Base-by-base conservation (phyloP, 2,888 invertebrate species). In the Anodontia alba region DNA sequence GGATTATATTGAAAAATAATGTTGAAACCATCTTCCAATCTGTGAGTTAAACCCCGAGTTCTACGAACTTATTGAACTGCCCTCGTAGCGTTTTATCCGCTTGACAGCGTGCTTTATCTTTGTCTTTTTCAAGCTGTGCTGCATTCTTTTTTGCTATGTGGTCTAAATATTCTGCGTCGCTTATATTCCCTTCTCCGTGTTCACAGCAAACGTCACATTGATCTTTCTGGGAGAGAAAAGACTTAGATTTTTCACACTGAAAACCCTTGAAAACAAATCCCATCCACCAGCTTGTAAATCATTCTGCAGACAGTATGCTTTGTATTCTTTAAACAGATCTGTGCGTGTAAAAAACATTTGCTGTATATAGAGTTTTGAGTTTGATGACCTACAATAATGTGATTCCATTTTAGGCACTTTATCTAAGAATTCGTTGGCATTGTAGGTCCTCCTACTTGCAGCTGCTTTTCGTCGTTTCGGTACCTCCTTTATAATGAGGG, bases 141-240 rank as follows among this genome's bases (percentile, higher is more conserved):
- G 72, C 76, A n/a, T n/a, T n/a, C n/a, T 83, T 84, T 38, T 68
- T 33, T 31, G 51, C 62, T 5, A 83, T 83, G 42, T 85, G 83
- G 33, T 70, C 23, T 10, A 62, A 67, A 49, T 87, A 84, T 17
- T 43, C 43, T 23, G 81, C 88, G 42, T 84, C 76, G 20, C 23
- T 62, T 23, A 86, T 62, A 67, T 72, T 87, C 20, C 74, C 74
- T n/a, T 77, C 38, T 51, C 84, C 74, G 62, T 73, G 69, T 2
- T 70, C 81, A 76, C 74, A 73, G 49, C 84, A 85, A 54, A 73
- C 54, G 70, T 87, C 83, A 74, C 83, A 83, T 26, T 79, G 81
- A 70, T 87, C 84, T 46, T 87, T 42, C 77, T 81, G 2, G 80
- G 82, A 5, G 38, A 31, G 72, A 73, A 84, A 10, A 84, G 42